Conservation (phyloP, 2,797 vertebrate species). For the Bufotes viridis region DNA sequence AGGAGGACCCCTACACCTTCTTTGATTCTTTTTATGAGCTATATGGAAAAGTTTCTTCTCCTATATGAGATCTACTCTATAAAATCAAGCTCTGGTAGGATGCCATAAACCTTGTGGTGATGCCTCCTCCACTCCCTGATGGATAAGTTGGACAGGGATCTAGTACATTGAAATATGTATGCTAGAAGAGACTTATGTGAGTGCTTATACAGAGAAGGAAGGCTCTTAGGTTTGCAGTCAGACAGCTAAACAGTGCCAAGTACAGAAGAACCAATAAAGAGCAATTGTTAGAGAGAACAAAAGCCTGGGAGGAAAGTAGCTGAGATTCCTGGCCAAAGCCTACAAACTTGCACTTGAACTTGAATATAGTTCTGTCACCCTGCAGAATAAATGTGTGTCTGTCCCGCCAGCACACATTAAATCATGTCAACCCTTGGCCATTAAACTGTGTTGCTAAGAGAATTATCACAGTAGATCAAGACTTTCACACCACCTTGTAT, state of each 20-base stretch:
- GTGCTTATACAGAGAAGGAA: slow-evolving; percentile 70
- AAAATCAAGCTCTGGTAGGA: background rate
- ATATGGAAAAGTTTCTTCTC: background rate
- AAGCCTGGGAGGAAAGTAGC: slow-evolving; percentile 71
- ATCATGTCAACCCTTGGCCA: slow-evolving; percentile 54
- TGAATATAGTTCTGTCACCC: slow-evolving; percentile 73
- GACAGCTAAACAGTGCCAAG: slow-evolving; percentile 74
- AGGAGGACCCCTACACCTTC: background rate
- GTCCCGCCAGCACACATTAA: slow-evolving; percentile 56
- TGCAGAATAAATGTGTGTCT: slow-evolving; percentile 57
- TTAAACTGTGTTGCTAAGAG: slow-evolving; percentile 53
- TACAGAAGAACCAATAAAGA: slow-evolving; percentile 68
- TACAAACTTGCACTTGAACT: slow-evolving; percentile 79
- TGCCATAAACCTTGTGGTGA: slow-evolving; percentile 4
- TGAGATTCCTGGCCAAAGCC: slow-evolving; percentile 68
- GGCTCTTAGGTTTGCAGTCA: slow-evolving; percentile 72
- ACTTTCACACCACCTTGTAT: slow-evolving; percentile 31
- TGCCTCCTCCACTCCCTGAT: slow-evolving; percentile 2
- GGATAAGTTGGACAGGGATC: slow-evolving; percentile 55
- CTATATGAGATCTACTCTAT: background rate
- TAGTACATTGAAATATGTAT: slow-evolving; percentile 68
- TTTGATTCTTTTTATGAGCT: background rate
- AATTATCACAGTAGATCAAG: slow-evolving; percentile 44
- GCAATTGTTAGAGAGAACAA: slow-evolving; percentile 76
- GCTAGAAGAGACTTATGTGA: slow-evolving; percentile 68